phyloP scores from a whole-genome alignment of 2,113 vertebrate species.

The Todiramphus saurophagus region DNA sequence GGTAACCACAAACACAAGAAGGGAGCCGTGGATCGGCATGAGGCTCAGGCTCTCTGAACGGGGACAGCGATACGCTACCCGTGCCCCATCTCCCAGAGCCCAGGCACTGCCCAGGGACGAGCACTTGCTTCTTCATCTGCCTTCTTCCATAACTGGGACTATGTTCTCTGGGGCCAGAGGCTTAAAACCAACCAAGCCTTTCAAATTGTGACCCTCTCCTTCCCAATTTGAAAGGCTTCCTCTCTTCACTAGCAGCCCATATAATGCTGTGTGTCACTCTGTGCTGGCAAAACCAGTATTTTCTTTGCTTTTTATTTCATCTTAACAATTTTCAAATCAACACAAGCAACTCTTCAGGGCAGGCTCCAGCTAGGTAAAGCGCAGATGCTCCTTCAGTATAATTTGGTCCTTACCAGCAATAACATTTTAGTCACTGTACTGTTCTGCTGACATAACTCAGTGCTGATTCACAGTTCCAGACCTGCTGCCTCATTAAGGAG shows the following conservation, averaged over 20 bases:
- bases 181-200: neutral
- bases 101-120: fast-evolving
- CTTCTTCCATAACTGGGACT: neutral
- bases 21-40: neutral
- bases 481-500: neutral
- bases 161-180: neutral
- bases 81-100: neutral
- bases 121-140: neutral
- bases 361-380: neutral
- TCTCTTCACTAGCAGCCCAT: neutral
- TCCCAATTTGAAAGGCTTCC: neutral
- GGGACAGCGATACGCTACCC: neutral
- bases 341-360: neutral
- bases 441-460: neutral
- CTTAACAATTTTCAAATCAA: neutral
- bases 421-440: neutral
- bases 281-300: neutral
- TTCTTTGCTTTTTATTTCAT: neutral
- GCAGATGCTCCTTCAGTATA: neutral
- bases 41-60: fast-evolving
- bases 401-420: neutral
- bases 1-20: neutral
- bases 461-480: neutral
- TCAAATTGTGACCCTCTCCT: neutral
- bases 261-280: neutral